Evolutionary conservation across 2,888 invertebrate species (phyloP).

Genomic region (Meganola albula): DNA sequence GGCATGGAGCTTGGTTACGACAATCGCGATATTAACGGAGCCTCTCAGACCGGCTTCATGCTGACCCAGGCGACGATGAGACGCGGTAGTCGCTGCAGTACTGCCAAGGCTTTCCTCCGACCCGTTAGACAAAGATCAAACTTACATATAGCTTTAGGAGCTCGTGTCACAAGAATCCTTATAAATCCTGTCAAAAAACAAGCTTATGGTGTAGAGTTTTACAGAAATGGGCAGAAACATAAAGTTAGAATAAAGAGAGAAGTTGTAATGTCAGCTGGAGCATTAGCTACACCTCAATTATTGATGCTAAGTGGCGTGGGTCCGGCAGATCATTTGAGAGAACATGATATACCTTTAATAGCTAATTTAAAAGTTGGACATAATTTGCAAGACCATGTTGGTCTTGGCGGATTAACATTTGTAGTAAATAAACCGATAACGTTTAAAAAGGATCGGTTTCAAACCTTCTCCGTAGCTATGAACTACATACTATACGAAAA

Average conservation of each 20-base stretch:
- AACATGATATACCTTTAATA: conserved; percentile 84
- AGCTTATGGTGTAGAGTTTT: conserved; percentile 86
- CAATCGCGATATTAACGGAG: conserved; percentile 89
- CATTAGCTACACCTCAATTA: conserved; percentile 92
- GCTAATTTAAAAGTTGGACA: conserved; percentile 88
- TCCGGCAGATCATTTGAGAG: conserved; percentile 84
- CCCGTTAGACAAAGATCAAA: conserved; percentile 87
- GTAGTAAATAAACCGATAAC: conserved; percentile 88
- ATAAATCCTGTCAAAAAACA: conserved; percentile 82
- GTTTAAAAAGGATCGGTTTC: conserved; percentile 86
- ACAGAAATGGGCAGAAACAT: conserved; percentile 80
- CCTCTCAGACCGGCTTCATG: conserved; percentile 91
- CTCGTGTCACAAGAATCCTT: conserved; percentile 85
- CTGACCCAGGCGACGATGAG: conserved; percentile 90
- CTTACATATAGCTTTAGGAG: conserved; percentile 86
- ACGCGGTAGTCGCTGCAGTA: conserved; percentile 90
- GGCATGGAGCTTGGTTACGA: conserved; percentile 90
- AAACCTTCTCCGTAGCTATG: conserved; percentile 85
- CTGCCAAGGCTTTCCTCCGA: conserved; percentile 91
- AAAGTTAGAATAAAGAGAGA: conserved; percentile 86
- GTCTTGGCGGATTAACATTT: conserved; percentile 90
- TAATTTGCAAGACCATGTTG: conserved; percentile 93
- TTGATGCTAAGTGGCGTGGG: conserved; percentile 95
- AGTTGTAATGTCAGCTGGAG: conserved; percentile 91
- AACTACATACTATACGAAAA: conserved; percentile 89